These are phyloP conservation scores for Cephus cinctus DNA, from an alignment of 1,140 invertebrate genomes.

Conservation along the genomic window DNA sequence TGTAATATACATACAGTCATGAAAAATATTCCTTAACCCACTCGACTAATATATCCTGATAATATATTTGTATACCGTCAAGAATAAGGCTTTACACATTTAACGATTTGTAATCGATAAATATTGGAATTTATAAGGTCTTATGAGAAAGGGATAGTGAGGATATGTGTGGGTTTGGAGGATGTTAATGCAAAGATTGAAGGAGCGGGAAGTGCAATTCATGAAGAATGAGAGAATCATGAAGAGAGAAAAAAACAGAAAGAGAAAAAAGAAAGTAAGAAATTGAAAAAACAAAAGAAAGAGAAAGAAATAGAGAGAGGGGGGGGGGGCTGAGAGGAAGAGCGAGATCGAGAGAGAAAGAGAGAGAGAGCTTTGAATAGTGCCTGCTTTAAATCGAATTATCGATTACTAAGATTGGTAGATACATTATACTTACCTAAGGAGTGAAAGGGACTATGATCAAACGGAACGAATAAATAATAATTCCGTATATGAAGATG, in stretches of 20 bases:
- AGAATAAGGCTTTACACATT: conserved; percentile 25
- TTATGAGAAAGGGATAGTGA: too few relatives aligned
- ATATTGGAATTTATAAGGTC: too few relatives aligned
- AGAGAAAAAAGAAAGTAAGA: not conserved
- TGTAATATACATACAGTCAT: too few relatives aligned
- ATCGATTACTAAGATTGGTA: not conserved
- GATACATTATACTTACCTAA: conserved; percentile 1
- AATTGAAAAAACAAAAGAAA: not conserved
- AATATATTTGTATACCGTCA: conserved; percentile 15
- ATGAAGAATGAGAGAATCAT: conserved; percentile 22
- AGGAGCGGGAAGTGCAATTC: too few relatives aligned
- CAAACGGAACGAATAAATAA: too few relatives aligned
- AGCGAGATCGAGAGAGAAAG: not conserved
- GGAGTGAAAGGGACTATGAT: not conserved
- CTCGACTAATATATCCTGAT: conserved; percentile 11
- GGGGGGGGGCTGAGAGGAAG: too few relatives aligned
- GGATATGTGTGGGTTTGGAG: too few relatives aligned
- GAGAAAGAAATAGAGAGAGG: not conserved
- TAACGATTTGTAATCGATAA: conserved; percentile 24
- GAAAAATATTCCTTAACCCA: too few relatives aligned
- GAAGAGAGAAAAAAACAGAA: conserved; percentile 15
- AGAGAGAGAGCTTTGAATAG: conserved; percentile 52
- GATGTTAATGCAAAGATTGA: too few relatives aligned
- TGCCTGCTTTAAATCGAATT: conserved; percentile 46
- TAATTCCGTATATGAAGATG: too few relatives aligned